Evolutionary conservation across 2,797 vertebrate species (phyloP).

Genomic region (Rhinichthys osculus): DNA sequence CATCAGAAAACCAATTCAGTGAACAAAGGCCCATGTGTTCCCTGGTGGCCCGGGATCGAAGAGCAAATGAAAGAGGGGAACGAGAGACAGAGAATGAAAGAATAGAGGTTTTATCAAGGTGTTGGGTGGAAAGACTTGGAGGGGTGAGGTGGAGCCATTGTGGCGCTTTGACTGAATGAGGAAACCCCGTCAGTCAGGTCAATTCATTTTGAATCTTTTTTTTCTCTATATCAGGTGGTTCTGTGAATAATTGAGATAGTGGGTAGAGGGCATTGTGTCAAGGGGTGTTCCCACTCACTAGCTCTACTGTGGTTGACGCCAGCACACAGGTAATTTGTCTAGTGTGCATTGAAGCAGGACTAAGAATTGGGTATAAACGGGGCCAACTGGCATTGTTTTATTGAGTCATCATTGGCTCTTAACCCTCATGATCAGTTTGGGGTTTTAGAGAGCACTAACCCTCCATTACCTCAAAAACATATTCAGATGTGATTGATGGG

Average conservation of each 20-base stretch:
- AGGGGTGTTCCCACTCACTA: constrained; percentile 69
- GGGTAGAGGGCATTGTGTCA: constrained; percentile 66
- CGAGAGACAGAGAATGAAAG: constrained; percentile 65
- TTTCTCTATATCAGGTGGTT: constrained; percentile 26
- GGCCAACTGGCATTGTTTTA: not conserved
- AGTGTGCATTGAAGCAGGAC: not conserved
- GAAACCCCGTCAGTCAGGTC: constrained; percentile 43
- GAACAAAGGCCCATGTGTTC: constrained; percentile 76
- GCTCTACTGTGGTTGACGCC: not conserved
- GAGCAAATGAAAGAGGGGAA: constrained; percentile 61
- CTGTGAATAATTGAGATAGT: constrained; percentile 40
- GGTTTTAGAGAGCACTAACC: not conserved
- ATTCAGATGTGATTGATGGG: not conserved
- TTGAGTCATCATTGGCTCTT: not conserved
- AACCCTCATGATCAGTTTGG: not conserved
- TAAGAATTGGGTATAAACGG: not conserved
- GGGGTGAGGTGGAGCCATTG: constrained; percentile 33
- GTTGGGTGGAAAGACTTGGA: constrained; percentile 66
- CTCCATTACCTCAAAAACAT: not conserved
- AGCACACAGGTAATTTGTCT: constrained; percentile 9
- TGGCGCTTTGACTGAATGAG: constrained; percentile 24
- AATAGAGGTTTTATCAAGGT: constrained; percentile 71
- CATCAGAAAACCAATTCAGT: constrained; percentile 78
- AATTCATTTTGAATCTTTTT: constrained; percentile 35
- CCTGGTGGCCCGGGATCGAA: constrained; percentile 69